Evolutionary conservation across 1,140 invertebrate species (phyloP), one percentile per base, ranked within the genome.

Genomic region (Oryzaephilus surinamensis): DNA sequence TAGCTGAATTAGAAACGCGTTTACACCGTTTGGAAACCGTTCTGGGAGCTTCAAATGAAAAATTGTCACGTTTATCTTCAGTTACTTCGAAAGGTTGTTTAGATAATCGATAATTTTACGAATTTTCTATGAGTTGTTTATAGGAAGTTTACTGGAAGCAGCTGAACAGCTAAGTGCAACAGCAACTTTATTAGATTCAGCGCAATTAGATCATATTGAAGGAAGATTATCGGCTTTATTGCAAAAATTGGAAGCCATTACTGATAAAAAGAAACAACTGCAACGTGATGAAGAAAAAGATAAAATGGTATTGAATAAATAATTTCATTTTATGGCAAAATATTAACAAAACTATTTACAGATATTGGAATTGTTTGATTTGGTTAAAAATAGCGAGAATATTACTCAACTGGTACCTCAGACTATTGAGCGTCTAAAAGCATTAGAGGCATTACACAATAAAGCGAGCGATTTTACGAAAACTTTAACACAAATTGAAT

Each of bases 401-500:
- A 72, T 88, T 41, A 77, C 79, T 11, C 76, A 84, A 55, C 66
- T 81, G 33, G 50, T 88, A 38, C 83, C 86, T 2, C 79, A 87
- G 60, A 80, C 90, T 17, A 71, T 94, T 14, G 80, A 91, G 46
- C 71, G 89, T 44, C 76, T 94, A 69, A 70, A 81, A 45, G 77
- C 87, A 4, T 64, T 95, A 1, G 82, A 89, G 61, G 71, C 76
- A n/a, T 62, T 94, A 5, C 89, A 94, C 62, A 80, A 86, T 66
- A 84, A 92, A 79, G 87, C 85, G 88, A 64, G 46, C 35, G 82
- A 88, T 57, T 92, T 92, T 55, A 78, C 77, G 19, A 86, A 86
- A 63, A 83, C 86, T 6, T 62, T 93, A 32, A 75, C 76, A 1
- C 84, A 90, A 56, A 65, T 93, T 21, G 86, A 91, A 65, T 76